Percentiles rank a stretch among this genome's conserved stretches.
Conservation (phyloP, 2,797 vertebrate genomes). For the Triplophysa yarkandensis region DNA sequence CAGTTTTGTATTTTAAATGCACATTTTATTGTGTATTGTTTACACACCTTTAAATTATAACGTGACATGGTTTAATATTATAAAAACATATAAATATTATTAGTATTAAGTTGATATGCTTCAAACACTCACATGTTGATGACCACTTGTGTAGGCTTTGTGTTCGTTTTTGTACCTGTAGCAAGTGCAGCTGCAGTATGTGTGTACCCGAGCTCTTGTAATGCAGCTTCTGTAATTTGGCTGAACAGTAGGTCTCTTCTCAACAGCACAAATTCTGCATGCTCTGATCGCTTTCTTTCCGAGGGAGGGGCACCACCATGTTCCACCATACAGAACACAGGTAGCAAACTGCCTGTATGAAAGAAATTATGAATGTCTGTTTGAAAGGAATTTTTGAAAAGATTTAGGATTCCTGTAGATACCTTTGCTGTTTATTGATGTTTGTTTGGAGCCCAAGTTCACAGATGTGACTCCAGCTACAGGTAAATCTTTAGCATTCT, state of each 20-base stretch:
- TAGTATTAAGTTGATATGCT: background rate
- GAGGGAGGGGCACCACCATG: constrained; percentile 87
- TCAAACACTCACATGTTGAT: background rate
- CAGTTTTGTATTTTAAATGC: background rate
- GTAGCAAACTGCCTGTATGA: constrained; percentile 88
- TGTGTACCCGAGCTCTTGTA: constrained; percentile 93
- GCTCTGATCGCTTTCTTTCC: constrained; percentile 86
- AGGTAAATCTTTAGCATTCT: constrained; percentile 26
- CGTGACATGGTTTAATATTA: background rate
- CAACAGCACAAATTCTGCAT: constrained; percentile 94
- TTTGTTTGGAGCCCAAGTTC: constrained; percentile 21
- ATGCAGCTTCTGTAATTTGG: constrained; percentile 95
- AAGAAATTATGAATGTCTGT: background rate
- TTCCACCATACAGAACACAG: constrained; percentile 96
- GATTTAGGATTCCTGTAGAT: background rate
- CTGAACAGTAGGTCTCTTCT: constrained; percentile 95
- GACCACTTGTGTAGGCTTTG: background rate
- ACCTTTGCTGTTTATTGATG: constrained; percentile 23
- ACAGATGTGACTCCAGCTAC: constrained; percentile 16
- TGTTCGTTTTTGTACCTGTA: constrained; percentile 79
- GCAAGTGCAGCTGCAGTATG: constrained; percentile 95
- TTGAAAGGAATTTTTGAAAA: too few species aligned
- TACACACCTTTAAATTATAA: too few species aligned
- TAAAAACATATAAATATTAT: background rate
- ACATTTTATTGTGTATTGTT: background rate